These are phyloP conservation scores for Urophycis tenuis DNA, from an alignment of 2,797 vertebrate genomes.

Conservation along the genomic window DNA sequence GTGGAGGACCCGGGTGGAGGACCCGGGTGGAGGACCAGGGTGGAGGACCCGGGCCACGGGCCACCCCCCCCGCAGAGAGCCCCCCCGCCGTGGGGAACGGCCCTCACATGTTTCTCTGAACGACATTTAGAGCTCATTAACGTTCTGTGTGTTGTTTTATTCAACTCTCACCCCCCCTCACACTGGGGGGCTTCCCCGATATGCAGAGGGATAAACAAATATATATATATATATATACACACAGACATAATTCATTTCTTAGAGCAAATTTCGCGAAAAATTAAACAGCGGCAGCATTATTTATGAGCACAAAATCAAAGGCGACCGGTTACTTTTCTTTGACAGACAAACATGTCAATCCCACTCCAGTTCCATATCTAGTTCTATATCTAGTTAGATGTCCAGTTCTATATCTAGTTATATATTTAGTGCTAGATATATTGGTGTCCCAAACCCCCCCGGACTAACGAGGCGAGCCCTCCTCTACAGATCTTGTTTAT, in stretches of 20 bases:
- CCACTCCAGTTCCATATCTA: background rate
- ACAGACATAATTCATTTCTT: background rate
- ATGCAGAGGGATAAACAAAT: background rate
- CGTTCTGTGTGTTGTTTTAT: background rate
- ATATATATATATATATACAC: background rate
- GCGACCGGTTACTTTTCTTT: background rate
- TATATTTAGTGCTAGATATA: background rate
- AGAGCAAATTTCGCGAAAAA: background rate
- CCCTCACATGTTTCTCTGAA: background rate
- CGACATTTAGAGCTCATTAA: background rate
- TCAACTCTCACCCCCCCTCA: background rate
- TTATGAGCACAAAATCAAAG: background rate
- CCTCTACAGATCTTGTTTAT: too few species aligned
- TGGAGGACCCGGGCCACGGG: too few species aligned
- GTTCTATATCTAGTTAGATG: too few species aligned
- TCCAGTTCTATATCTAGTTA: background rate
- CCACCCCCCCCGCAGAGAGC: too few species aligned
- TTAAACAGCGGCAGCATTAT: background rate
- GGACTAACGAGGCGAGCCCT: too few species aligned
- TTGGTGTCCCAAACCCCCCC: background rate
- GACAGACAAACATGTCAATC: background rate
- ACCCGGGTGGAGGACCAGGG: too few species aligned
- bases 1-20: too few species aligned
- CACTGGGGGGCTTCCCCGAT: background rate
- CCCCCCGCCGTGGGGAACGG: too few species aligned